Base-by-base conservation (phyloP, 2,888 invertebrate genomes). In the Aphelenchoides bicaudatus region DNA sequence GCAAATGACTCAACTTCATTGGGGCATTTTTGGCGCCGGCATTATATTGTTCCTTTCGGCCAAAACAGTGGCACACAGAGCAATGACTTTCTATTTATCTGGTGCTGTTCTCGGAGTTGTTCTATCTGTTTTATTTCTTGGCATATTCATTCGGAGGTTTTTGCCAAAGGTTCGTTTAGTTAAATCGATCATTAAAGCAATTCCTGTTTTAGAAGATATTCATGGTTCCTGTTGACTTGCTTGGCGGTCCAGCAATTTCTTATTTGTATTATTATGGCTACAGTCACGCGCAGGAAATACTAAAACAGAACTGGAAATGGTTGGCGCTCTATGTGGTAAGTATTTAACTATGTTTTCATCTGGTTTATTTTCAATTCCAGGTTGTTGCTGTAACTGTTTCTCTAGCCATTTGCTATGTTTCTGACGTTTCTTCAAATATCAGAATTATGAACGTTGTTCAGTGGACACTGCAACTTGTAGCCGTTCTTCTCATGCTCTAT, bases 261-360 rank as follows among this genome's bases (percentile, higher is more conserved):
- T 51, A 28, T 13, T 23, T 37, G 21, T 51, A 51, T 28, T 51
- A 51, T 39, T 51, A 31, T 30, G 52, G 52, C 34, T 51, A 51
- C 16, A 16, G 16, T 8, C 31, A 51, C 16, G 8, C 29, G 2
- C n/a, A 16, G 10, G 38, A 51, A 2, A n/a, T 51, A 8, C 21
- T 37, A 2, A 2, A 13, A 1, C 31, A 30, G 19, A 31, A 51
- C 25, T 51, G 37, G 34, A 27, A 51, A 25, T 51, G 31, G 23
- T 13, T 51, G 10, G 52, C 34, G 2, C 19, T 34, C 31, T 51
- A 51, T 23, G 28, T 34, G 1, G 52, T 51, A 6, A 6, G 43
- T 43, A 10, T 8, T 8, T 43, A 21, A 21, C 16, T 43, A 6
- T n/a, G 10, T 21, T 21, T 43, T 43, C 16, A 43, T 43, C 25